Evolutionary conservation across 2,888 invertebrate species (phyloP).

Genomic region (Falcaria lacertinaria): DNA sequence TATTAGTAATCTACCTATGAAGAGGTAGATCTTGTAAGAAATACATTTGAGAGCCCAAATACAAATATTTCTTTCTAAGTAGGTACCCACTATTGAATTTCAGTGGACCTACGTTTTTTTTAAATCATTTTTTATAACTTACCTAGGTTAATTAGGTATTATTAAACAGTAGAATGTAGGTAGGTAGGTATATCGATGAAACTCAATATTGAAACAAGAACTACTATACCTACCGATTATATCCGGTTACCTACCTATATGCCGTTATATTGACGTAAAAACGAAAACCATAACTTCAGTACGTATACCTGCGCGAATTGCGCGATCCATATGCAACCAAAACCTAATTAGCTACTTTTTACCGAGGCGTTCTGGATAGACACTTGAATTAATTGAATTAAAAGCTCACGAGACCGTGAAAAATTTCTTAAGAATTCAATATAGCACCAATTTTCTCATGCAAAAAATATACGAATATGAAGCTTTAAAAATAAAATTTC

Average conservation of each 20-base stretch:
- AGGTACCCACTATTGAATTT: too few species aligned
- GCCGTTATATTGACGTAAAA: slow-evolving; percentile 27
- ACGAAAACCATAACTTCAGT: slow-evolving; percentile 34
- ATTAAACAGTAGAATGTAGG: too few species aligned
- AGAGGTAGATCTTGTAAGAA: too few species aligned
- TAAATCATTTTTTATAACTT: too few species aligned
- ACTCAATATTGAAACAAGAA: too few species aligned
- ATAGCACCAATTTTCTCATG: slow-evolving; percentile 8
- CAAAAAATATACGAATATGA: background rate
- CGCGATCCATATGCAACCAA: slow-evolving; percentile 31
- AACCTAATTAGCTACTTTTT: slow-evolving; percentile 55
- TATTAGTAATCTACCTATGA: too few species aligned
- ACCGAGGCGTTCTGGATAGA: slow-evolving; percentile 33
- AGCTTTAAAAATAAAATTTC: too few species aligned
- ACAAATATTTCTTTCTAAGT: too few species aligned
- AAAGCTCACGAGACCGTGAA: slow-evolving; percentile 49
- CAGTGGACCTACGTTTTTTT: too few species aligned
- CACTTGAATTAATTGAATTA: slow-evolving; percentile 50
- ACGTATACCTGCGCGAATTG: slow-evolving; percentile 25
- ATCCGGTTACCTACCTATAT: slow-evolving; percentile 5
- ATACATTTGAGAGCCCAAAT: too few species aligned
- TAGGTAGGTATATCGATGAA: too few species aligned
- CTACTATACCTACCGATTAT: background rate
- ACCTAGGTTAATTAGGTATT: too few species aligned
- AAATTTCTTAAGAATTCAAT: slow-evolving; percentile 33